A percentile compares a stretch with the other conserved stretches of the same genome.
Conservation (phyloP, 1,140 invertebrate species). For the Bombus terrestris region DNA sequence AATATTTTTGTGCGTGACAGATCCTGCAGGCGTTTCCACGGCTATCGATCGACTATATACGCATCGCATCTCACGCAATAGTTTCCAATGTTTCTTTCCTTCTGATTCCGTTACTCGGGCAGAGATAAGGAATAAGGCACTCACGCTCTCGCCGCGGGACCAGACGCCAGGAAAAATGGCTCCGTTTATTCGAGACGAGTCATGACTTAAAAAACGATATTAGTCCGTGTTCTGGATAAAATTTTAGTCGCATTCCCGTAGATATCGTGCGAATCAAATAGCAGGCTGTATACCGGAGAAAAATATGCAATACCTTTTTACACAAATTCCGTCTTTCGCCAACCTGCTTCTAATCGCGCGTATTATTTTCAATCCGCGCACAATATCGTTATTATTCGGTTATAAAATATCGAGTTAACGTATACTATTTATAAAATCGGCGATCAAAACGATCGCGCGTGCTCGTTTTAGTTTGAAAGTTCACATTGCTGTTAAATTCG, state of each 20-base stretch:
- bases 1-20: slow-evolving; percentile 75
- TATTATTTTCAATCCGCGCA: neutral
- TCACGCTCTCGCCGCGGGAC: neutral
- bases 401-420: slow-evolving; percentile 2
- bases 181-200: neutral
- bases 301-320: neutral
- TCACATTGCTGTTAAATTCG: slow-evolving; percentile 14
- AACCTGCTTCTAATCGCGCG: no score
- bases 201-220: neutral
- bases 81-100: slow-evolving; percentile 25
- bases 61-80: slow-evolving; percentile 67
- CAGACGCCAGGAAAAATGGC: slow-evolving; percentile 10
- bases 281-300: neutral
- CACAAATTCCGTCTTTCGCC: neutral
- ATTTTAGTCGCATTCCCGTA: neutral
- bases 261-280: neutral
- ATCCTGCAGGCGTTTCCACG: slow-evolving; percentile 68
- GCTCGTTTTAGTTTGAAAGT: neutral
- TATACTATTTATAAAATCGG: neutral
- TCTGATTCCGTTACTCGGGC: neutral
- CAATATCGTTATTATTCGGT: neutral
- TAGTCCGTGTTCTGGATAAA: neutral
- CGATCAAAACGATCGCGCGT: neutral
- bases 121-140: neutral
- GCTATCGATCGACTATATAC: slow-evolving; percentile 65